These are phyloP conservation scores for Helicoverpa armigera DNA, from an alignment of 1,140 invertebrate genomes.

Conservation along the genomic window DNA sequence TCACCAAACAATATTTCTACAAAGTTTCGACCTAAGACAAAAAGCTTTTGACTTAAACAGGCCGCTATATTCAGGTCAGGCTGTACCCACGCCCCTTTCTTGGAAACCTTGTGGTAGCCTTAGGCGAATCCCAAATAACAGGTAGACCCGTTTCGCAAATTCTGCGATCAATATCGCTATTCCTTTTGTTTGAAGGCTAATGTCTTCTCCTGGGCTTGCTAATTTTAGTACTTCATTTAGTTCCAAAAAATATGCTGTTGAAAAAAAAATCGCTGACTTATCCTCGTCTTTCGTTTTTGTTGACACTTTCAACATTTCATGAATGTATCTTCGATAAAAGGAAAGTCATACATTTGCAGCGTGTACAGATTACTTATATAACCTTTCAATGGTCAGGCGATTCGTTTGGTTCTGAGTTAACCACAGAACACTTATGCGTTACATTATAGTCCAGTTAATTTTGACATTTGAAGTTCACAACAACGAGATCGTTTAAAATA, in stretches of 20 bases:
- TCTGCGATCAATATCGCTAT: conserved; percentile 15
- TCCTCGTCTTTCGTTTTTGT: background rate
- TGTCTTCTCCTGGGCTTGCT: conserved; percentile 2
- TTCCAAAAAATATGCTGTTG: background rate
- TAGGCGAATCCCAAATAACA: conserved; percentile 27
- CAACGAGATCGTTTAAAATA: no score
- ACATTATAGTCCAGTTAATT: background rate
- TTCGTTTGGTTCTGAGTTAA: background rate
- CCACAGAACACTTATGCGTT: background rate
- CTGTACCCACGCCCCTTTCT: conserved; percentile 9
- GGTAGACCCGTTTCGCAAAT: conserved; percentile 9
- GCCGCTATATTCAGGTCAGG: conserved; percentile 14
- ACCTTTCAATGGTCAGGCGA: background rate
- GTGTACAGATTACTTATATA: background rate
- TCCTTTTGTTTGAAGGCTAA: conserved; percentile 6
- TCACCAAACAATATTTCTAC: conserved; percentile 1
- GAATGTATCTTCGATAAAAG: background rate
- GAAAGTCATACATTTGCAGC: background rate
- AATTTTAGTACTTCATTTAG: conserved; percentile 16
- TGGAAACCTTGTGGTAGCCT: background rate
- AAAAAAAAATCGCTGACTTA: background rate
- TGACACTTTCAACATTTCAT: no score
- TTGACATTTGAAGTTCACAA: no score
- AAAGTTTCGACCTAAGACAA: background rate
- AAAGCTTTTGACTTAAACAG: background rate